A percentile compares a stretch with the other conserved stretches of the same genome.
These are phyloP conservation scores for Zosterops borbonicus DNA, from an alignment of 2,113 vertebrate species.

Conservation along the genomic window DNA sequence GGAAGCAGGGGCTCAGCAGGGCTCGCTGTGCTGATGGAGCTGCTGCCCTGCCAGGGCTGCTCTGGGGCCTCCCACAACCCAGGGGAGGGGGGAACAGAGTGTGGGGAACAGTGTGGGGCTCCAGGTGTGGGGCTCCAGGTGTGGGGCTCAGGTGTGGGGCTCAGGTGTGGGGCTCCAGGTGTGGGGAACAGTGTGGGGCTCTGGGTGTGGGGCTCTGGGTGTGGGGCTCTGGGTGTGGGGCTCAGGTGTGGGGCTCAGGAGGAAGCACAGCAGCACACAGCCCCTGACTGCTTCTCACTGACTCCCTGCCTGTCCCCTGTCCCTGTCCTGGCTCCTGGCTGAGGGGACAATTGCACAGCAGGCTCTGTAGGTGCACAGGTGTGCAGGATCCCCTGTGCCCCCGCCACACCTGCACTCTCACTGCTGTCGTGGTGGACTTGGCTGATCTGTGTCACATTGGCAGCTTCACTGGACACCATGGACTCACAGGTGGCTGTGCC, in stretches of 20 bases:
- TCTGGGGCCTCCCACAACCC: rapidly evolving
- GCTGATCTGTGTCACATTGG: background rate
- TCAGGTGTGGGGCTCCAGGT: background rate
- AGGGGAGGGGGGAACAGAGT: background rate
- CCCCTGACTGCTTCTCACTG: background rate
- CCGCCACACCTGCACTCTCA: rapidly evolving
- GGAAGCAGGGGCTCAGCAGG: background rate
- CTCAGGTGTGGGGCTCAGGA: background rate
- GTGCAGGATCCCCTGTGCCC: background rate
- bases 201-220: background rate
- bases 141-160: background rate
- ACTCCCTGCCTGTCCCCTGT: background rate
- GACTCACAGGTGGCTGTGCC: background rate
- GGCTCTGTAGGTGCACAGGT: background rate
- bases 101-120: background rate
- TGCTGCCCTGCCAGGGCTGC: background rate
- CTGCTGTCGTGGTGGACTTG: rapidly evolving
- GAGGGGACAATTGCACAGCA: background rate
- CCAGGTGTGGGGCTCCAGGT: background rate
- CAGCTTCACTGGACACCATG: rapidly evolving
- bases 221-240: background rate
- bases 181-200: too few species aligned
- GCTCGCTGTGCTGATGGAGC: rapidly evolving
- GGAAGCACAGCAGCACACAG: background rate
- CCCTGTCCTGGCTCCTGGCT: background rate